These are phyloP conservation scores for Mnemiopsis leidyi DNA, from an alignment of 37 sponge, comb jelly and placozoan species.

Conservation along the genomic window DNA sequence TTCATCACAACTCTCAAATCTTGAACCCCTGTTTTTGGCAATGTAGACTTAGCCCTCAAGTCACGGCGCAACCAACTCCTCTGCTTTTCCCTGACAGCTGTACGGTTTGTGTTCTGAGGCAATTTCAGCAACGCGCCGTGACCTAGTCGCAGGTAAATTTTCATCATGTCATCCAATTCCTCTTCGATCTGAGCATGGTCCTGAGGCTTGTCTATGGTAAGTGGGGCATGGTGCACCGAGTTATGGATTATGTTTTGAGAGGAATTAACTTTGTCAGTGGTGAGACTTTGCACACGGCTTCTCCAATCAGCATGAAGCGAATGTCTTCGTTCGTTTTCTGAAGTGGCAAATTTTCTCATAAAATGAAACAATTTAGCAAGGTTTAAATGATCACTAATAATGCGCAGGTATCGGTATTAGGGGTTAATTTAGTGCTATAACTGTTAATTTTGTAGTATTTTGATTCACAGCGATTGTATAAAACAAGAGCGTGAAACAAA, in stretches of 20 bases:
- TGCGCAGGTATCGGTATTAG: too few species aligned
- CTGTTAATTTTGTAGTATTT: too few species aligned
- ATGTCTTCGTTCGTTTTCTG: background rate
- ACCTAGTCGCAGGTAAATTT: slow-evolving; percentile 35
- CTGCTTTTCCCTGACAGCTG: background rate
- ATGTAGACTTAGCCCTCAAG: background rate
- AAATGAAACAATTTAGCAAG: too few species aligned
- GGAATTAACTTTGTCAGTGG: background rate
- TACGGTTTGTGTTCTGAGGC: background rate
- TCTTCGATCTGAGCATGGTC: background rate
- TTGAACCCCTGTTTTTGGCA: slow-evolving; percentile 34
- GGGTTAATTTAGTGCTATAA: too few species aligned
- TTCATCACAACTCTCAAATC: slow-evolving; percentile 63
- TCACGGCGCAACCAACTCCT: slow-evolving; percentile 2
- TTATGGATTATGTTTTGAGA: too few species aligned
- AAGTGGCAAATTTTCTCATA: too few species aligned
- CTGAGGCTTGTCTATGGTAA: background rate
- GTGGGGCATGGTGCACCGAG: too few species aligned
- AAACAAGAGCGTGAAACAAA: too few species aligned
- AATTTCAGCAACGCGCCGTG: slow-evolving; percentile 5
- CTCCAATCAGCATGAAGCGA: background rate
- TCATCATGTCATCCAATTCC: slow-evolving; percentile 41
- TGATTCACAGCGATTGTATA: too few species aligned
- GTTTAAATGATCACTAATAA: too few species aligned
- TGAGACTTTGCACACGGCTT: background rate